Conservation (phyloP, 2,888 invertebrate species). For the Pasiphila rectangulata region DNA sequence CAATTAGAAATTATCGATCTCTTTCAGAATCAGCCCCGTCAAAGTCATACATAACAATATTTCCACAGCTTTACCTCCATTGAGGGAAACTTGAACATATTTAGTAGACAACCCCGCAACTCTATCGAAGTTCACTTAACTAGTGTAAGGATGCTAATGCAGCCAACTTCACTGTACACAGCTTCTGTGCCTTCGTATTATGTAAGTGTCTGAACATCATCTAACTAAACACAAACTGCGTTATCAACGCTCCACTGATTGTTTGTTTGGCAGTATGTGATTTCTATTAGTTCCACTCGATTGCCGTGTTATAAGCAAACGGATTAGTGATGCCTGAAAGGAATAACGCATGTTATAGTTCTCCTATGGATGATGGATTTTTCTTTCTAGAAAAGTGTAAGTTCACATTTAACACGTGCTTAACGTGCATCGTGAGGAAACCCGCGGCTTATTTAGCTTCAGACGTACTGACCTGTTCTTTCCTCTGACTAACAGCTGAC, state of each 20-base stretch:
- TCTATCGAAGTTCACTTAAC: conserved; percentile 12
- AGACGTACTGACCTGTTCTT: too few species aligned
- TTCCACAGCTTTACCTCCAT: conserved; percentile 19
- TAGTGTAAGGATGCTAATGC: conserved; percentile 12
- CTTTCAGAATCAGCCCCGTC: conserved; percentile 4
- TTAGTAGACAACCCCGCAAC: conserved; percentile 21
- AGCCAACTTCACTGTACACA: conserved; percentile 1
- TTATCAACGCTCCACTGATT: neutral
- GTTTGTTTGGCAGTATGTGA: neutral
- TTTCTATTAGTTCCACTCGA: too few species aligned
- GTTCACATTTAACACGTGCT: too few species aligned
- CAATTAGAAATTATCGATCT: conserved; percentile 7
- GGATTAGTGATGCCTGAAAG: too few species aligned
- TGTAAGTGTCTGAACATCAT: neutral
- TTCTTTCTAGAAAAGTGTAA: too few species aligned
- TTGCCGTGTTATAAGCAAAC: too few species aligned
- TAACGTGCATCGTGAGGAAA: too few species aligned
- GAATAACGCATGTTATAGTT: too few species aligned
- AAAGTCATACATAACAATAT: conserved; percentile 17
- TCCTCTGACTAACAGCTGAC: too few species aligned
- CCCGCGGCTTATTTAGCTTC: too few species aligned
- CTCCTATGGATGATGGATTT: too few species aligned
- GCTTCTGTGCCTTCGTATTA: conserved; percentile 7
- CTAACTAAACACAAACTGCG: neutral
- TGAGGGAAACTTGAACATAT: conserved; percentile 20